phyloP scores from a whole-genome alignment of 2,888 invertebrate genomes.

The Caenorhabditis sulstoni region DNA sequence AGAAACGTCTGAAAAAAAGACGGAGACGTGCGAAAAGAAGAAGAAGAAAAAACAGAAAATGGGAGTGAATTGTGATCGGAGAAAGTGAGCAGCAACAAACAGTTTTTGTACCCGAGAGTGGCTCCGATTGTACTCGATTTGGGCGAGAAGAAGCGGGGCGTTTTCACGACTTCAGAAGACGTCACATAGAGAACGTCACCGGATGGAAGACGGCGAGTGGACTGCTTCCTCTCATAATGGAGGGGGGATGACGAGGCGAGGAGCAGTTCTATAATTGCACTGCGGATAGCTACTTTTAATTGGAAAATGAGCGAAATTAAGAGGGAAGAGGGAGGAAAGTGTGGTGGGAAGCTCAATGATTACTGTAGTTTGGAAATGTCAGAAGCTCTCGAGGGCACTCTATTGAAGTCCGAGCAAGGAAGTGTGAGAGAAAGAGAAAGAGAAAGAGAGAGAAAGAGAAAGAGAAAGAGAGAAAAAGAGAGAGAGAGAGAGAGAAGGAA shows the following conservation, averaged over 20 bases:
- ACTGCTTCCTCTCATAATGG: constrained; percentile 8
- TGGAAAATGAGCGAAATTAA: not conserved
- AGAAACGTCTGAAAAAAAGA: not conserved
- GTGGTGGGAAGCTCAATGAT: constrained; percentile 13
- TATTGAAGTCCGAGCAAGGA: too few relatives aligned
- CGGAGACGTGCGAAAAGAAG: not conserved
- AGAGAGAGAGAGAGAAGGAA: too few relatives aligned
- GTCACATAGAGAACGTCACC: constrained; percentile 18
- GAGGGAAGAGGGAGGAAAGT: not conserved
- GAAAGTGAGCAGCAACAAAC: not conserved
- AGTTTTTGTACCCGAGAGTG: constrained; percentile 1
- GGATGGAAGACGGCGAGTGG: not conserved
- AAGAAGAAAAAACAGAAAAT: too few relatives aligned
- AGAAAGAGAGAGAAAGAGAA: too few relatives aligned
- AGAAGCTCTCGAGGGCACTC: too few relatives aligned
- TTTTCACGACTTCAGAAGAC: constrained; percentile 1
- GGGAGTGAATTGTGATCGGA: not conserved
- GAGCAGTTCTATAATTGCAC: constrained; percentile 5
- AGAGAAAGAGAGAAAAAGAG: too few relatives aligned
- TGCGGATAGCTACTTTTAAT: not conserved
- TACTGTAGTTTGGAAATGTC: constrained; percentile 5
- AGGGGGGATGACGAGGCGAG: not conserved
- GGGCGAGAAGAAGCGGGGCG: not conserved
- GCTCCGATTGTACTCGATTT: not conserved
- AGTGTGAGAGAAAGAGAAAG: too few relatives aligned